Percentiles rank a stretch among this genome's conserved stretches.
These are phyloP conservation scores for Anodontia alba DNA, from an alignment of 2,888 invertebrate species.

Conservation along the genomic window DNA sequence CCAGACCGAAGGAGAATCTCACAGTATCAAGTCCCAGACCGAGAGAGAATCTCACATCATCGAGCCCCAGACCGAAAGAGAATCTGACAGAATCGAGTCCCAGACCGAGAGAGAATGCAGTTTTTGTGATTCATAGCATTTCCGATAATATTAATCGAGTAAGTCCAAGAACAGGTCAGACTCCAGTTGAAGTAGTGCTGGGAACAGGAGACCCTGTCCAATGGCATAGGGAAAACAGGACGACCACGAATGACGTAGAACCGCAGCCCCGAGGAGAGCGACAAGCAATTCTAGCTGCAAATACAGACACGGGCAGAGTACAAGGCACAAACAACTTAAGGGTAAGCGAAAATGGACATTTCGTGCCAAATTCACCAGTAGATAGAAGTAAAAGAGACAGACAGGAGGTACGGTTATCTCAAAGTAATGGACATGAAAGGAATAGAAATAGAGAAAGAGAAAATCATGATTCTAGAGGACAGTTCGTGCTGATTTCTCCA, in stretches of 20 bases:
- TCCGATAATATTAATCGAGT: neutral
- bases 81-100: neutral
- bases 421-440: neutral
- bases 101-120: neutral
- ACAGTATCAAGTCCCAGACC: neutral
- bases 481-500: neutral
- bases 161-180: neutral
- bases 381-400: no score
- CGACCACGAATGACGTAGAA: neutral
- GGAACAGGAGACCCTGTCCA: neutral
- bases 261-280: neutral
- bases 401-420: no score
- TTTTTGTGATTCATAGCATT: neutral
- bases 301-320: neutral
- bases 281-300: neutral
- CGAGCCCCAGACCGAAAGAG: neutral
- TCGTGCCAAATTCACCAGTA: no score
- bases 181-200: neutral
- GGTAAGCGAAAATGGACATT: no score
- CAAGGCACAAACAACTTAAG: neutral
- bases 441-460: neutral
- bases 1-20: neutral
- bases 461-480: neutral
- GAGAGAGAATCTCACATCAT: neutral
- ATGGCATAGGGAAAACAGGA: neutral